Base-by-base conservation (phyloP, 1,140 invertebrate genomes). In the Lutraria rhynchaena region DNA sequence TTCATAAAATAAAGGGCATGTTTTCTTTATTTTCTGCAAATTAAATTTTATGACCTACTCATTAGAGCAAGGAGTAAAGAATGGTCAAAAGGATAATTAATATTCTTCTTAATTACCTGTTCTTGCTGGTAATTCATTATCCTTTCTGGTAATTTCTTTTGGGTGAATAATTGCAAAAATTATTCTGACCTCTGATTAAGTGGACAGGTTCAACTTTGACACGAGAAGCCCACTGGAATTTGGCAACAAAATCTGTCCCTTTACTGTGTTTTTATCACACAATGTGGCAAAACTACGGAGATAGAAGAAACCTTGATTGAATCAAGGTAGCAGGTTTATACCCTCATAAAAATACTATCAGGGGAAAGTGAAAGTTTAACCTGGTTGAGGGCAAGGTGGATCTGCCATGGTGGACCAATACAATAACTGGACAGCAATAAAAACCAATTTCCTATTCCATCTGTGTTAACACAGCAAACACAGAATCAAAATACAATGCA, bases 21-120 rank as follows among this genome's bases (percentile, higher is more conserved):
- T 22, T 61, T 49, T 61, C 46, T 75, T 75, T 75, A 75, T 75
- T 75, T 75, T 61, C 73, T 75, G 73, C 73, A 75, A 75, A 75
- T 75, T 75, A 75, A 74, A 75, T 75, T 75, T 75, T 75, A 75
- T 75, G 55, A 49, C 22, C 22, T 46, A 35, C 73, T 60, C 55
- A 61, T 75, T 60, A 75, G 58, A 19, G 44, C 24, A 60, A n/a
- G 57, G 53, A 41, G 58, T n/a, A 41, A 60, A 57, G 53, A 61
- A 44, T 61, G 73, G 73, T 75, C 73, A 75, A 46, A 60, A 35
- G n/a, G n/a, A 46, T 49, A 75, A 75, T 71, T 35, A 71, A 44
- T 60, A 75, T 46, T 63, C 19, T 24, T 51, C 37, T 67, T 61
- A 75, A 75, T 75, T 75, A 75, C 37, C 58, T 17, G 63, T 33